A percentile compares a stretch with the other conserved stretches of the same genome.
Evolutionary conservation across 23 tunicate genomes (phyloP).

Genomic region (Styela clava): DNA sequence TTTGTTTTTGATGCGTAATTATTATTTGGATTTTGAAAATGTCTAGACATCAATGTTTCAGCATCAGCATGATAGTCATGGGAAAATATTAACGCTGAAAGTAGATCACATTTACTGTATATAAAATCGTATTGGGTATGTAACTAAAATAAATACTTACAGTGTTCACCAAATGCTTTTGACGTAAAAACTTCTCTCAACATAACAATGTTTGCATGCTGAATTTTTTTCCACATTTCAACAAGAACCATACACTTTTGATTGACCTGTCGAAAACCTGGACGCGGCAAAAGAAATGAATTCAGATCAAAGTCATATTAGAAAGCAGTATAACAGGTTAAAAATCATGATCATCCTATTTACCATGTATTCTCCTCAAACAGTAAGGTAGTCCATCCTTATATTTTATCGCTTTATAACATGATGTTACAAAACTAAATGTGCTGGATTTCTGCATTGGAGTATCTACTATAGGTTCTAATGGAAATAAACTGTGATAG

Average conservation of each 20-base stretch:
- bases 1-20: slow-evolving; percentile 75
- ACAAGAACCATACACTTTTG: slow-evolving; percentile 88
- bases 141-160: too few species aligned
- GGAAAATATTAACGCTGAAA: slow-evolving; percentile 83
- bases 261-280: slow-evolving; percentile 82
- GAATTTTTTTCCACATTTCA: slow-evolving; percentile 92
- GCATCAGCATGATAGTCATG: slow-evolving; percentile 96
- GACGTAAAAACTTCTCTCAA: slow-evolving; percentile 86
- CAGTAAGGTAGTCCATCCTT: slow-evolving; percentile 94
- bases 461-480: slow-evolving; percentile 55
- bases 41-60: slow-evolving; percentile 86
- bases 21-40: slow-evolving; percentile 73
- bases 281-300: too few species aligned
- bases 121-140: too few species aligned
- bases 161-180: slow-evolving; percentile 95
- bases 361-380: slow-evolving; percentile 90
- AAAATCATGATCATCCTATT: neutral
- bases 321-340: neutral
- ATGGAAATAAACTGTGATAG: slow-evolving; percentile 91
- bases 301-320: neutral
- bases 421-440: slow-evolving; percentile 70
- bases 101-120: too few species aligned
- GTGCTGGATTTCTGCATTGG: slow-evolving; percentile 62
- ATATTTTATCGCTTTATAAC: slow-evolving; percentile 86
- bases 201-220: slow-evolving; percentile 80